phyloP scores from a whole-genome alignment of 2,888 invertebrate genomes.

The Dastarcus helophoroides region DNA sequence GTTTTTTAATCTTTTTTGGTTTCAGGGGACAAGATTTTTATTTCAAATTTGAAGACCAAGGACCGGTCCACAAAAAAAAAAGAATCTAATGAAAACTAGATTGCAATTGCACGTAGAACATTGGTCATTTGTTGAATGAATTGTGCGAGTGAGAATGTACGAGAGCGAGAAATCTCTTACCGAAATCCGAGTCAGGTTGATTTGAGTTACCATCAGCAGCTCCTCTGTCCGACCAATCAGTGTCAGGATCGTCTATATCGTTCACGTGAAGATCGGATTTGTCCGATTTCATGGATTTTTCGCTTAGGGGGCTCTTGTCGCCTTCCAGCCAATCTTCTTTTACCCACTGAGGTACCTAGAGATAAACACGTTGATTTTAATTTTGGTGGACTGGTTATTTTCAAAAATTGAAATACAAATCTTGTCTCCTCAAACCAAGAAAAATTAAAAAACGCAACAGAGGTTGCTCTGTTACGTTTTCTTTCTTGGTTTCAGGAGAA shows the following conservation, averaged over 20 bases:
- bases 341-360: slow-evolving; percentile 64
- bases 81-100: slow-evolving; percentile 3
- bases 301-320: slow-evolving; percentile 32
- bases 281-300: slow-evolving; percentile 36
- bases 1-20: too few relatives aligned
- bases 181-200: slow-evolving; percentile 78
- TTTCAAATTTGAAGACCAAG: too few relatives aligned
- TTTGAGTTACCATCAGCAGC: slow-evolving; percentile 76
- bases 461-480: too few relatives aligned
- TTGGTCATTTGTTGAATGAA: too few relatives aligned
- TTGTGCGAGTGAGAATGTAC: slow-evolving; percentile 4
- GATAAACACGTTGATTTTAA: too few relatives aligned
- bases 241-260: slow-evolving; percentile 40
- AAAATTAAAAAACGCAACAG: too few relatives aligned
- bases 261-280: slow-evolving; percentile 40
- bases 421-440: too few relatives aligned
- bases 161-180: too few relatives aligned
- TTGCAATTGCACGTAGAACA: neutral
- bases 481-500: too few relatives aligned
- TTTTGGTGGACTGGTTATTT: slow-evolving; percentile 1
- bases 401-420: too few relatives aligned
- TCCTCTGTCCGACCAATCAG: slow-evolving; percentile 64
- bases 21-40: too few relatives aligned
- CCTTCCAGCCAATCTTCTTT: slow-evolving; percentile 49
- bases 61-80: too few relatives aligned